Conservation (phyloP, 2,113 vertebrate species). For the Pteropus alecto region DNA sequence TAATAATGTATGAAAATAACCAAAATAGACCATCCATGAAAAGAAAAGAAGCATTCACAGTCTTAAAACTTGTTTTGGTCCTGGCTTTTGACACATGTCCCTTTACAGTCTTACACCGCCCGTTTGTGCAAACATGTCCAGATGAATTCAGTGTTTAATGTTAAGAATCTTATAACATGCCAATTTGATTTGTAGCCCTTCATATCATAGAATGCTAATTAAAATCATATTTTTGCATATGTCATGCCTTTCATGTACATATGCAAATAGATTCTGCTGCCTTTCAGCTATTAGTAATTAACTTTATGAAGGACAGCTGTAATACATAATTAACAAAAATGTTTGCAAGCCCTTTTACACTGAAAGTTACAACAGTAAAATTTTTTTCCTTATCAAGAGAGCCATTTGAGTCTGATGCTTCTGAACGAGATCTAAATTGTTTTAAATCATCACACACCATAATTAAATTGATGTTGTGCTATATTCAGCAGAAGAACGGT, state of each 20-base stretch:
- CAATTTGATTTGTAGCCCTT: conserved; percentile 96
- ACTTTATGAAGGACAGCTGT: conserved; percentile 99
- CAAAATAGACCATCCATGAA: conserved; percentile 60
- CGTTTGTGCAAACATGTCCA: conserved; percentile 85
- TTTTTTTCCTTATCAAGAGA: conserved; percentile 78
- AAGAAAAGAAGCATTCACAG: conserved; percentile 50
- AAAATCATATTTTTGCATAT: conserved; percentile 98
- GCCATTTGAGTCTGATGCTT: conserved; percentile 76
- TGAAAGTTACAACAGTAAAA: conserved; percentile 86
- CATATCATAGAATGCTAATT: conserved; percentile 97
- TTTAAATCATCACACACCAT: conserved; percentile 63
- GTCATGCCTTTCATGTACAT: conserved; percentile 96
- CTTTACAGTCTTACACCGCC: conserved; percentile 74
- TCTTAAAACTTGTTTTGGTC: conserved; percentile 57
- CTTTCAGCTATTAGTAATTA: conserved; percentile 99
- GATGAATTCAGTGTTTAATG: conserved; percentile 89
- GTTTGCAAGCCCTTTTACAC: conserved; percentile 94
- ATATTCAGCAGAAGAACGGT: conserved; percentile 35
- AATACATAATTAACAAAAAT: conserved; percentile 99
- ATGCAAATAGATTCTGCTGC: conserved; percentile 95
- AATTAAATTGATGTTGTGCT: conserved; percentile 73
- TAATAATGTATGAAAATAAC: conserved; percentile 68
- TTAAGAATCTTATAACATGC: conserved; percentile 94
- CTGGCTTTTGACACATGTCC: conserved; percentile 63
- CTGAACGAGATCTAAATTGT: conserved; percentile 78